A percentile compares a stretch with the other conserved stretches of the same genome.
Conservation (phyloP, 1,140 invertebrate genomes). For the Diachasmimorpha longicaudata region DNA sequence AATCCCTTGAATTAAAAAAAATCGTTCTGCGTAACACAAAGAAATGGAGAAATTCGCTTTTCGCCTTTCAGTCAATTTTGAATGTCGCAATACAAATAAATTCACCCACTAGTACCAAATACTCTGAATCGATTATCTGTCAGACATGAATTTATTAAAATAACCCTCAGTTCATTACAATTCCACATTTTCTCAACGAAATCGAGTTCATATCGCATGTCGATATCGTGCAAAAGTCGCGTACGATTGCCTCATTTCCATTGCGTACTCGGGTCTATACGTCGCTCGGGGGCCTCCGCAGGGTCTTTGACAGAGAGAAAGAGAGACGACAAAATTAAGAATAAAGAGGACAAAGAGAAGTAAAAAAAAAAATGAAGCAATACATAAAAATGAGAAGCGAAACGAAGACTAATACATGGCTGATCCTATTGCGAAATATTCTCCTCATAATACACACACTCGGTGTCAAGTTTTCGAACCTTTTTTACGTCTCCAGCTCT, state of each 20-base stretch:
- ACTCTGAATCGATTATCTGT: not conserved
- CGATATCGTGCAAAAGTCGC: not conserved
- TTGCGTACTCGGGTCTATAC: not conserved
- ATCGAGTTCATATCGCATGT: not conserved
- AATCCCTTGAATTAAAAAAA: not conserved
- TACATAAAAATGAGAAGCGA: not conserved
- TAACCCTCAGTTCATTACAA: not conserved
- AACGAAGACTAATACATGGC: not conserved
- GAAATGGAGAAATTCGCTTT: not conserved
- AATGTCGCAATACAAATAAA: not conserved
- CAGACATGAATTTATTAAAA: not conserved
- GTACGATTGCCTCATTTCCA: not conserved
- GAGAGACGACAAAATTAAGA: not conserved
- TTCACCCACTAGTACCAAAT: not conserved
- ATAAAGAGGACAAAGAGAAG: not conserved
- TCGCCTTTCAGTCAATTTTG: not conserved
- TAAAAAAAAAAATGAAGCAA: not conserved
- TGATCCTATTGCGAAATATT: conserved; percentile 14
- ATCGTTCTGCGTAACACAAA: no score
- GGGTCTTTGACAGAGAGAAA: not conserved
- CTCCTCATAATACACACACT: not conserved
- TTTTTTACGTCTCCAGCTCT: not conserved
- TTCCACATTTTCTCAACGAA: not conserved
- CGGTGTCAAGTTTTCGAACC: not conserved
- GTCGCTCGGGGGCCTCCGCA: not conserved